Conservation (phyloP, 2,113 vertebrate species). For the Ranitomeya variabilis region DNA sequence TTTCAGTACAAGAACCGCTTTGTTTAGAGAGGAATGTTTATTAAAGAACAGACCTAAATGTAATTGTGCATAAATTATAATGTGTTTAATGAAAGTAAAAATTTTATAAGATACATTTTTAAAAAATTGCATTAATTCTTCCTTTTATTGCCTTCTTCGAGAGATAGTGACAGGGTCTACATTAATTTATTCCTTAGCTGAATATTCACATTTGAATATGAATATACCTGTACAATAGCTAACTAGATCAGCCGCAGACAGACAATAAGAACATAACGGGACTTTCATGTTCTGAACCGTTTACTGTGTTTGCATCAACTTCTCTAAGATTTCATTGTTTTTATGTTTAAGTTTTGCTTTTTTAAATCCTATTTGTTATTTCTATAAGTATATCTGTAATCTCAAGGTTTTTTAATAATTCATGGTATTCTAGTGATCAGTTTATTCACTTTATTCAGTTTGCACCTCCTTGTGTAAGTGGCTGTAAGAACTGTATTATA, state of each 20-base stretch:
- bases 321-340: not conserved
- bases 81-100: constrained; percentile 7
- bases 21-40: not conserved
- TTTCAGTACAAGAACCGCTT: not conserved
- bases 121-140: not conserved
- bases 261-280: not conserved
- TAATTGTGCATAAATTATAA: constrained; percentile 1
- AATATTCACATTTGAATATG: constrained; percentile 19
- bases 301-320: not conserved
- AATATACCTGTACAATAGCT: not conserved
- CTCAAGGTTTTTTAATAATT: not conserved
- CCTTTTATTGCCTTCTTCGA: constrained; percentile 2
- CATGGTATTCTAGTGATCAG: not conserved
- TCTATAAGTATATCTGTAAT: not conserved
- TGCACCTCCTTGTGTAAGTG: not conserved
- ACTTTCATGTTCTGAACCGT: not conserved
- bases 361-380: not conserved
- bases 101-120: not conserved
- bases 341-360: not conserved
- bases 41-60: not conserved
- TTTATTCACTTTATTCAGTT: not conserved
- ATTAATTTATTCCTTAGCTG: not conserved
- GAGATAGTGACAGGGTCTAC: not conserved
- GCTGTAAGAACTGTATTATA: not conserved
- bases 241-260: not conserved